These are phyloP conservation scores for Felis chaus DNA, from an alignment of 2,113 vertebrate genomes.

Conservation along the genomic window DNA sequence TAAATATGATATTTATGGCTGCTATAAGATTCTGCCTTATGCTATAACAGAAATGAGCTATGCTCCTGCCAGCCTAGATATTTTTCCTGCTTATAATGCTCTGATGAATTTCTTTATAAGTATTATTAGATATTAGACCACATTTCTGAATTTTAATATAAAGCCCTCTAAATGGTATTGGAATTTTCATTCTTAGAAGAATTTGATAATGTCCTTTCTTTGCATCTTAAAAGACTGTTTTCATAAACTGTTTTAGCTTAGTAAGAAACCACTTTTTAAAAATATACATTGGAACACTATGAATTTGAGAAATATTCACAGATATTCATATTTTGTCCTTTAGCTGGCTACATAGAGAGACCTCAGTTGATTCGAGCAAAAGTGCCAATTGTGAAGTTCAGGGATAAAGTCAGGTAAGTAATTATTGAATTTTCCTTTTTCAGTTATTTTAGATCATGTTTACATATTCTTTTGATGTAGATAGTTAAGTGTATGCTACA, in stretches of 20 bases:
- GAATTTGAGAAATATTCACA: slow-evolving; percentile 25
- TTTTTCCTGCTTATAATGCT: background rate
- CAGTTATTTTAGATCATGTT: slow-evolving; percentile 47
- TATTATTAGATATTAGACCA: background rate
- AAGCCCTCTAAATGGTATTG: slow-evolving; percentile 10
- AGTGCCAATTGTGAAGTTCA: slow-evolving; percentile 98
- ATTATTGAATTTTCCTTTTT: background rate
- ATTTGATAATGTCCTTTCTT: background rate
- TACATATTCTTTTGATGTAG: background rate
- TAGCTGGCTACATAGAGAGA: slow-evolving; percentile 90
- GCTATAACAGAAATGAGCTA: background rate
- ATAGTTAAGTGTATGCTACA: background rate
- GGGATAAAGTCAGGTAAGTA: slow-evolving; percentile 94
- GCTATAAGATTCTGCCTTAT: background rate
- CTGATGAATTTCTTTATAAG: background rate
- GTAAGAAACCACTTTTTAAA: slow-evolving; percentile 16
- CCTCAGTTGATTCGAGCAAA: slow-evolving; percentile 96
- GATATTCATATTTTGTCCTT: slow-evolving; percentile 58
- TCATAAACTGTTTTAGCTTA: slow-evolving; percentile 55
- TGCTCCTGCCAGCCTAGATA: background rate
- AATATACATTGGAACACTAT: slow-evolving; percentile 15
- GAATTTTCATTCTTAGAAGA: slow-evolving; percentile 28
- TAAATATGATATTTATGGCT: background rate
- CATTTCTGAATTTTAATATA: slow-evolving; percentile 18
- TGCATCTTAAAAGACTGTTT: slow-evolving; percentile 15